A percentile compares a stretch with the other conserved stretches of the same genome.
phyloP scores from a whole-genome alignment of 2,113 vertebrate genomes.

The Grammomys dolichurus region DNA sequence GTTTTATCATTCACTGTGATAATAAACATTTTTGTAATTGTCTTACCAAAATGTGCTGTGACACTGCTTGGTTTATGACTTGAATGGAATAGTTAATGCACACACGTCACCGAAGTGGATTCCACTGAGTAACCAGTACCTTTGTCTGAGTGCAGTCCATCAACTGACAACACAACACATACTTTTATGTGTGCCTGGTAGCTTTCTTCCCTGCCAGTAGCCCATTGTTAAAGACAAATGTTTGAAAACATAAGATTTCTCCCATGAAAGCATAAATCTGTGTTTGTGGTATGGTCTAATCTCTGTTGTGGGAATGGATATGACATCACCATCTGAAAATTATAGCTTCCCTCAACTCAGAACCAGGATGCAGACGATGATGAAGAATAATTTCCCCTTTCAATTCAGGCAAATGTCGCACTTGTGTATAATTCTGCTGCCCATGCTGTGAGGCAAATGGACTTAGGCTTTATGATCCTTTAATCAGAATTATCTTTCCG shows the following conservation, averaged over 20 bases:
- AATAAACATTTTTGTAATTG: background rate
- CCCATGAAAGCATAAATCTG: conserved; percentile 62
- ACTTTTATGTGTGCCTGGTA: background rate
- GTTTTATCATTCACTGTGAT: background rate
- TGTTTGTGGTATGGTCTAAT: conserved; percentile 56
- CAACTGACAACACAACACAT: background rate
- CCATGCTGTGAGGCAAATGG: conserved; percentile 37
- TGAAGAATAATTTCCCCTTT: conserved; percentile 29
- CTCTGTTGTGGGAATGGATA: conserved; percentile 14
- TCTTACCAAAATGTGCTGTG: background rate
- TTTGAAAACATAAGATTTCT: conserved; percentile 56
- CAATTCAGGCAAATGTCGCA: conserved; percentile 25
- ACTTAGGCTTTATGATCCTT: conserved; percentile 52
- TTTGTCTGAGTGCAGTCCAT: background rate
- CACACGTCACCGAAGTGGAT: accelerated
- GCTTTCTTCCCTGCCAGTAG: conserved; percentile 56
- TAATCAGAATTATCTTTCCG: conserved; percentile 60
- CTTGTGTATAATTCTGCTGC: conserved; percentile 38
- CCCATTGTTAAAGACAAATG: conserved; percentile 64
- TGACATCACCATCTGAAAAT: conserved; percentile 66
- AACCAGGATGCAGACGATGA: background rate
- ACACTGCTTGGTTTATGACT: background rate
- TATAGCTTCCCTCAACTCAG: conserved; percentile 55
- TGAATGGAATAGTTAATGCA: background rate
- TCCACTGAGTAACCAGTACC: background rate